A percentile compares a stretch with the other conserved stretches of the same genome.
Conservation (phyloP, 2,113 vertebrate genomes). For the Erpornis zantholeuca region DNA sequence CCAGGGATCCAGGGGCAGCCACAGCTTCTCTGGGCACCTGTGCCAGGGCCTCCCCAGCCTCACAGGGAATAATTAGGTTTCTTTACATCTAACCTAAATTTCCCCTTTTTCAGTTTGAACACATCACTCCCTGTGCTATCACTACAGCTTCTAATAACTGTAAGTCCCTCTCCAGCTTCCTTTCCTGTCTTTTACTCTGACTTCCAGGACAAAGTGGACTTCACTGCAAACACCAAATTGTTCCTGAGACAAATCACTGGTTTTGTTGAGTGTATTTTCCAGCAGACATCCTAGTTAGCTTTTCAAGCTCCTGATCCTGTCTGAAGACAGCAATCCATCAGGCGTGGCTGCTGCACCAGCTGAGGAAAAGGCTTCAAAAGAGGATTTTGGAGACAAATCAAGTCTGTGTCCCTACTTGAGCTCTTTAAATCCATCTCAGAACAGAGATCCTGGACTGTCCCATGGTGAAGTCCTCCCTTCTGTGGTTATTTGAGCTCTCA, state of each 20-base stretch:
- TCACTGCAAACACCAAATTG: background rate
- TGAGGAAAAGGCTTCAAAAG: background rate
- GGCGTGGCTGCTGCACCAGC: background rate
- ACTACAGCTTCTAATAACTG: background rate
- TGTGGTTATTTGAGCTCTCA: background rate
- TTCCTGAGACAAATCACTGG: background rate
- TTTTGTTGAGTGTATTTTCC: background rate
- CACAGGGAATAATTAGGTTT: background rate
- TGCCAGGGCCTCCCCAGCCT: accelerated
- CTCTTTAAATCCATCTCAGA: background rate
- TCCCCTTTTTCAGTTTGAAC: background rate
- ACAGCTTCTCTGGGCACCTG: background rate
- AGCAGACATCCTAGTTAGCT: background rate
- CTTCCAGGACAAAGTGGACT: background rate
- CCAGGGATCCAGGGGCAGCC: background rate
- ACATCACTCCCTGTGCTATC: background rate
- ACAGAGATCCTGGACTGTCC: background rate
- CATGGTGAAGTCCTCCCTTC: background rate
- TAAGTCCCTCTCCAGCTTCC: background rate
- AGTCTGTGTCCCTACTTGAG: background rate
- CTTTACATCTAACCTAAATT: background rate
- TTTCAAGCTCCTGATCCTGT: background rate
- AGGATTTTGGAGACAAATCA: background rate
- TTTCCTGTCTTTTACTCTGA: background rate
- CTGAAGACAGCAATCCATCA: background rate